Percentiles rank a stretch among this genome's conserved stretches.
Conservation (phyloP, 2,797 vertebrate genomes). For the Pseudochirops cupreus region DNA sequence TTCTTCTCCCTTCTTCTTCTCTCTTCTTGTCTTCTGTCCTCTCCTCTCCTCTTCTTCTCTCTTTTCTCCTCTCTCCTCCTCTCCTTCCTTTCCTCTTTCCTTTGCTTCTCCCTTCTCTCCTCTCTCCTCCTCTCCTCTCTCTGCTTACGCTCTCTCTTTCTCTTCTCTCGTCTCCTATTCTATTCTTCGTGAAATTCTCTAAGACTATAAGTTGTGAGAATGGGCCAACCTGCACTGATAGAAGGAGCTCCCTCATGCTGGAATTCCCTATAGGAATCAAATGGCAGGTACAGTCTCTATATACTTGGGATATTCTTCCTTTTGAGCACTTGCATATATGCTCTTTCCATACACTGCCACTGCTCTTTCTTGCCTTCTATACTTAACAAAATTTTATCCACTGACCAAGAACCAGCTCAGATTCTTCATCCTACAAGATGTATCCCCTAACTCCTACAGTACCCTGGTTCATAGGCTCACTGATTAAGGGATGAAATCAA, state of each 20-base stretch:
- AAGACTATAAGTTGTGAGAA: neutral
- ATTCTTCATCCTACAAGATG: neutral
- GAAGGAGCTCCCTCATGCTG: neutral
- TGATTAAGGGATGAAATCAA: neutral
- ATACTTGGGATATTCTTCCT: neutral
- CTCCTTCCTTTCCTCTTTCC: no score
- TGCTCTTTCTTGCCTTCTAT: neutral
- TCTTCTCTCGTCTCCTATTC: neutral
- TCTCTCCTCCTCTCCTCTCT: no score
- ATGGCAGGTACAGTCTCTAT: neutral
- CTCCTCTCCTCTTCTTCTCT: neutral
- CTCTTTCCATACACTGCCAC: neutral
- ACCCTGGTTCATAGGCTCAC: neutral
- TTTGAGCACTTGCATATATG: neutral
- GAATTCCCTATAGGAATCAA: no score
- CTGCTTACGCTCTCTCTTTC: neutral
- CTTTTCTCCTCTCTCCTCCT: no score
- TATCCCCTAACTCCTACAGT: neutral
- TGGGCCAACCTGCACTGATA: neutral
- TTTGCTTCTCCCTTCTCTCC: no score
- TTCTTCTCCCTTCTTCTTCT: no score
- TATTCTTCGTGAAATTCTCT: neutral
- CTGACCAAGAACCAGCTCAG: neutral
- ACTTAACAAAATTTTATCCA: constrained; percentile 30
- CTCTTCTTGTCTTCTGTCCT: no score